These are phyloP conservation scores for Montipora sp. DNA, from an alignment of 64 coral and sea anemone species.

Conservation along the genomic window DNA sequence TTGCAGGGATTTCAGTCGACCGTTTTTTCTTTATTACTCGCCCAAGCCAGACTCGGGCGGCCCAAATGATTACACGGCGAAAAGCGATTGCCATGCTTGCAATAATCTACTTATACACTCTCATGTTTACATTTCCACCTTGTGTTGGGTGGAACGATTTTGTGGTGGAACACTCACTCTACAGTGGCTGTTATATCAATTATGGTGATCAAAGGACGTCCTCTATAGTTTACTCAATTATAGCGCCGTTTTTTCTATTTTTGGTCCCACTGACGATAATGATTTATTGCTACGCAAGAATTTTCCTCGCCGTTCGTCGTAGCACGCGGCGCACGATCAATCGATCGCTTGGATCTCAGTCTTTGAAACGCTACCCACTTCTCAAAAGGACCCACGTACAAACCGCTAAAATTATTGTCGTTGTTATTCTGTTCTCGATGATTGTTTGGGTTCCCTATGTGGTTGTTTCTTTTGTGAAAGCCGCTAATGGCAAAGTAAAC, in stretches of 20 bases:
- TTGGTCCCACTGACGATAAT: conserved; percentile 74
- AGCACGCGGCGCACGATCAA: conserved; percentile 78
- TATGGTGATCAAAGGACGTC: conserved; percentile 82
- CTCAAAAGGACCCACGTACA: conserved; percentile 88
- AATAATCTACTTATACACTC: conserved; percentile 75
- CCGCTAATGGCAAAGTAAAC: conserved; percentile 61
- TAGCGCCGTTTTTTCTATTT: conserved; percentile 76
- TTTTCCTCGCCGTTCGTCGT: conserved; percentile 74
- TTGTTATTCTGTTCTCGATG: conserved; percentile 95
- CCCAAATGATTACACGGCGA: conserved; percentile 64
- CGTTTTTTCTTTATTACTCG: conserved; percentile 88
- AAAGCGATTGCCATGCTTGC: conserved; percentile 66
- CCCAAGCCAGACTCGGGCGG: conserved; percentile 61
- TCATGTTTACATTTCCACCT: conserved; percentile 85
- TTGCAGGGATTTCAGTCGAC: conserved; percentile 87
- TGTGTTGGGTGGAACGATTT: conserved; percentile 83
- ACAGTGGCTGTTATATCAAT: conserved; percentile 89
- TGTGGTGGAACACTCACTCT: conserved; percentile 66
- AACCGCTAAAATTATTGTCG: conserved; percentile 94
- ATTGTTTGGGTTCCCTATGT: conserved; percentile 93
- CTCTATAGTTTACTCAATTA: conserved; percentile 80
- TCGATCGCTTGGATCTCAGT: conserved; percentile 50
- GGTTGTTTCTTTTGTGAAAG: conserved; percentile 65
- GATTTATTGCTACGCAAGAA: conserved; percentile 88
- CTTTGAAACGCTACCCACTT: conserved; percentile 72